Evolutionary conservation across 2,888 invertebrate species (phyloP).

Genomic region (Platycheirus albimanus): DNA sequence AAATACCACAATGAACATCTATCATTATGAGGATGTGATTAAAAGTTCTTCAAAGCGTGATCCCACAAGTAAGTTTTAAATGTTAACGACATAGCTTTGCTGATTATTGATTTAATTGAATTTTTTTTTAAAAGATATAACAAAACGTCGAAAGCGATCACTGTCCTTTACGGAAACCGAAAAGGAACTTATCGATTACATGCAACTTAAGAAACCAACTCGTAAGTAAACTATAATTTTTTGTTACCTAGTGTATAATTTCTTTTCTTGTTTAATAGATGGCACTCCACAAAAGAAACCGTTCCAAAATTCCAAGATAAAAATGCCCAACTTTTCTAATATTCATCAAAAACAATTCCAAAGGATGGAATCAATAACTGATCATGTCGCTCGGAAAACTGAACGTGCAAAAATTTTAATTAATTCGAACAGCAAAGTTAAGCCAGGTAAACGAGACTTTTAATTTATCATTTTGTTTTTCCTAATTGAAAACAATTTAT

Average conservation of each 20-base stretch:
- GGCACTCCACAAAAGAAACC: constrained; percentile 18
- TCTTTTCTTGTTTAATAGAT: constrained; percentile 4
- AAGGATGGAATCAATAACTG: constrained; percentile 87
- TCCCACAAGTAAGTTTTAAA: constrained; percentile 38
- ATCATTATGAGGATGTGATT: constrained; percentile 76
- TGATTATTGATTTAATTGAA: background rate
- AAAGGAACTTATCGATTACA: constrained; percentile 69
- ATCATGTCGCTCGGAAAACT: constrained; percentile 84
- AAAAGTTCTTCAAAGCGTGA: constrained; percentile 16
- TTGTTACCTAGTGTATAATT: background rate
- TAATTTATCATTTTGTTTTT: background rate
- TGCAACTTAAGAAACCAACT: constrained; percentile 39
- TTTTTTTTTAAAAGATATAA: constrained; percentile 76
- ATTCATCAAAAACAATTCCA: constrained; percentile 87
- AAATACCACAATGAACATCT: constrained; percentile 75
- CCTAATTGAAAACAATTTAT: too few species aligned
- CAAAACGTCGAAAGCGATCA: constrained; percentile 79
- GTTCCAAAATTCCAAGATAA: constrained; percentile 81
- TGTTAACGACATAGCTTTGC: background rate
- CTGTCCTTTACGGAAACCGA: constrained; percentile 77
- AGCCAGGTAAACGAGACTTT: constrained; percentile 56
- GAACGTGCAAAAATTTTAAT: constrained; percentile 80
- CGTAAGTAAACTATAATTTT: constrained; percentile 70
- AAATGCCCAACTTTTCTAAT: constrained; percentile 88
- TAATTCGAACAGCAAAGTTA: constrained; percentile 75